These are phyloP conservation scores for Rhodinocichla rosea DNA, from an alignment of 2,113 vertebrate genomes.

Conservation along the genomic window DNA sequence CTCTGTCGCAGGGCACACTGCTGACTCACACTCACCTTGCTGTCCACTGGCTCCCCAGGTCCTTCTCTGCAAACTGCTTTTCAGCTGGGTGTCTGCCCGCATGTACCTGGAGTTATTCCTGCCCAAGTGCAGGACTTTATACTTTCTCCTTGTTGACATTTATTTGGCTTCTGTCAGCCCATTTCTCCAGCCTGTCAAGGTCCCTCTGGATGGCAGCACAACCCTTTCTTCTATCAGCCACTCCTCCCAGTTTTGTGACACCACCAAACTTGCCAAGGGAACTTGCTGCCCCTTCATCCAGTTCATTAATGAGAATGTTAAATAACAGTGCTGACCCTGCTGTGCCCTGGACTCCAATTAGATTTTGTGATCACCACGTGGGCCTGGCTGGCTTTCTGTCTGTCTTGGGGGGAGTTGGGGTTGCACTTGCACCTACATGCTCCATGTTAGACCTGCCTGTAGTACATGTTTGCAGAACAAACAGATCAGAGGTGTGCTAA, in stretches of 20 bases:
- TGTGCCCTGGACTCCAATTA: not conserved
- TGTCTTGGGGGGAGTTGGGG: not conserved
- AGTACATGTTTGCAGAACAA: not conserved
- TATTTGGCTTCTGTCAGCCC: not conserved
- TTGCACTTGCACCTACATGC: not conserved
- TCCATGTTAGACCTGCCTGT: fast-evolving
- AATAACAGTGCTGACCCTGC: not conserved
- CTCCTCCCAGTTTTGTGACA: not conserved
- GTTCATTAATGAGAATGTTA: not conserved
- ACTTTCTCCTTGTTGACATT: not conserved
- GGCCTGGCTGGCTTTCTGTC: not conserved
- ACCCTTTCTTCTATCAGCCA: not conserved
- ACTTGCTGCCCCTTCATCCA: not conserved
- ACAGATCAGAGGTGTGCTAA: not conserved
- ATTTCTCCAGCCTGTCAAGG: not conserved
- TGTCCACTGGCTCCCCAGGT: not conserved
- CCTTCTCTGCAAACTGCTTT: not conserved
- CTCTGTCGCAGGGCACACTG: fast-evolving
- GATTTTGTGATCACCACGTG: not conserved
- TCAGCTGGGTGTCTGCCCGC: not conserved
- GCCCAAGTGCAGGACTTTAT: not conserved
- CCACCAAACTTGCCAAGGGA: not conserved
- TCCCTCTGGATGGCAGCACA: not conserved
- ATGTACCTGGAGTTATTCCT: not conserved
- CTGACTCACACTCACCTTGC: not conserved